Conservation (phyloP, 2,113 vertebrate genomes). For the Phainopepla nitens region DNA sequence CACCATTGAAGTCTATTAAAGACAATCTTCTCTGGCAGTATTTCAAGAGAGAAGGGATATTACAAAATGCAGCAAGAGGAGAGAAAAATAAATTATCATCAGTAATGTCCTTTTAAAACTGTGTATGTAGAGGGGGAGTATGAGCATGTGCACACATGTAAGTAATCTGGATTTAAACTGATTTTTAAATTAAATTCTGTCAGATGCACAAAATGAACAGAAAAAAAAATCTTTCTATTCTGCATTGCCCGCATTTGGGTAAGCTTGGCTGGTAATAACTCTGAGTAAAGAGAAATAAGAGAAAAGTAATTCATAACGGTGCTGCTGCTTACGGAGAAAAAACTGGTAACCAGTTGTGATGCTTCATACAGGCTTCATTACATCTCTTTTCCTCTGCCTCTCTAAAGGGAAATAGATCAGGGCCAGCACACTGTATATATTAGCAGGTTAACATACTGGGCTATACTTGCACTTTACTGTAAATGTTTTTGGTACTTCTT, state of each 20-base stretch:
- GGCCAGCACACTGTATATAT: constrained; percentile 34
- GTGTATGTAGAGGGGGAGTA: neutral
- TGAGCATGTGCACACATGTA: neutral
- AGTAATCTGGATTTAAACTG: constrained; percentile 30
- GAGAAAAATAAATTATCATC: constrained; percentile 52
- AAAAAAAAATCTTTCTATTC: neutral
- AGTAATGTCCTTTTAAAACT: constrained; percentile 17
- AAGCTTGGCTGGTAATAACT: neutral
- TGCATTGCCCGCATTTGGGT: neutral
- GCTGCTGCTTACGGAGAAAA: neutral
- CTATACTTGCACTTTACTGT: constrained; percentile 51
- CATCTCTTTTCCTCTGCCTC: neutral
- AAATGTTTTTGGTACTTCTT: constrained; percentile 68
- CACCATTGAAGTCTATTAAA: constrained; percentile 38
- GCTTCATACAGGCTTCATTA: neutral
- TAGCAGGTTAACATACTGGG: constrained; percentile 46
- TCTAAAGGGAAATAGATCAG: neutral
- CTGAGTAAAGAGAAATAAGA: neutral
- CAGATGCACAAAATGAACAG: neutral
- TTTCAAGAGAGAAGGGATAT: constrained; percentile 39
- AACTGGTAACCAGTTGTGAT: neutral
- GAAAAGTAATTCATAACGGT: neutral
- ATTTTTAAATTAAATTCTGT: constrained; percentile 34
- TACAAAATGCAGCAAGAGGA: constrained; percentile 28
- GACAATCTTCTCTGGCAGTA: constrained; percentile 23